These are phyloP conservation scores for Atrina japonica DNA, from an alignment of 2,888 invertebrate genomes.

Conservation along the genomic window DNA sequence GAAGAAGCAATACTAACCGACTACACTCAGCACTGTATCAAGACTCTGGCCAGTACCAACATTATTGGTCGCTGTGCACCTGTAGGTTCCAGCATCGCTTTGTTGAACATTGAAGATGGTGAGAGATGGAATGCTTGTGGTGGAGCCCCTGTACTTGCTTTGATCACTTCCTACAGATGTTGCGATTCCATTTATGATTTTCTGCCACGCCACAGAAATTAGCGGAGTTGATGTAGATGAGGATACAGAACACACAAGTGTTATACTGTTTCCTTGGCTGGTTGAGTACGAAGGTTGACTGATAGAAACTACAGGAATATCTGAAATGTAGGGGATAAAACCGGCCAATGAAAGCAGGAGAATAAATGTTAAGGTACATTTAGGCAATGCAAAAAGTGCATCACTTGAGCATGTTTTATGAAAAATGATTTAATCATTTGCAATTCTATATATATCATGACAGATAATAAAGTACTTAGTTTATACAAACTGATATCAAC, in stretches of 20 bases:
- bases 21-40: slow-evolving; percentile 10
- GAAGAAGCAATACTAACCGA: too few species aligned
- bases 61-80: slow-evolving; percentile 29
- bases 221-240: slow-evolving; percentile 17
- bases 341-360: not conserved
- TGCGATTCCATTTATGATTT: slow-evolving; percentile 26
- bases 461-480: too few species aligned
- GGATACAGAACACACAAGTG: slow-evolving; percentile 29
- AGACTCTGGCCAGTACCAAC: slow-evolving; percentile 34
- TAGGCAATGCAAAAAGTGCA: too few species aligned
- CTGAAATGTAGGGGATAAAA: slow-evolving; percentile 7
- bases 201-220: slow-evolving; percentile 24
- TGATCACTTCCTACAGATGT: slow-evolving; percentile 1
- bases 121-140: slow-evolving; percentile 25
- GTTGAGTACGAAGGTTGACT: slow-evolving; percentile 16
- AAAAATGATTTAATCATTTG: too few species aligned
- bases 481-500: too few species aligned
- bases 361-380: too few species aligned
- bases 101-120: slow-evolving; percentile 23
- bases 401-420: too few species aligned
- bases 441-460: too few species aligned
- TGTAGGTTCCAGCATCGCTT: slow-evolving; percentile 28
- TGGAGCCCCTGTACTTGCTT: slow-evolving; percentile 27
- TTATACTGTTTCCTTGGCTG: slow-evolving; percentile 31
- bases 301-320: slow-evolving; percentile 18